phyloP scores from a whole-genome alignment of 2,113 vertebrate species.

The Perca schrenkii region DNA sequence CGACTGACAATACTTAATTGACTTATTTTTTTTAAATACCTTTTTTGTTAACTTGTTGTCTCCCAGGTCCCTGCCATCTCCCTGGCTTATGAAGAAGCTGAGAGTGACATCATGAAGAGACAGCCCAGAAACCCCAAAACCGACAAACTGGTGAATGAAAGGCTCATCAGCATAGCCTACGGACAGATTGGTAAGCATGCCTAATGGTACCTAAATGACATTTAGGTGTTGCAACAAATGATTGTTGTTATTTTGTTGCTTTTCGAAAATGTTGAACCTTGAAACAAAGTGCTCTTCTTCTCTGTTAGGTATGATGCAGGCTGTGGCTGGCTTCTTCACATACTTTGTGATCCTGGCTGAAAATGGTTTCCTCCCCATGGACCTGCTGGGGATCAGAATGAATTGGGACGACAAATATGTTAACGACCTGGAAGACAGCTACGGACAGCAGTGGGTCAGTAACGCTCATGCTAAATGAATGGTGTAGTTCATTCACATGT shows the following conservation, averaged over 20 bases:
- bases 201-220: background rate
- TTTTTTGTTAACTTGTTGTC: background rate
- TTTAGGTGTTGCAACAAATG: background rate
- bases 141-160: conserved; percentile 94
- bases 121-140: conserved; percentile 93
- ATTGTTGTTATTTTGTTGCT: too few species aligned
- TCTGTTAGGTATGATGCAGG: conserved; percentile 92
- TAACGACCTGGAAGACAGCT: conserved; percentile 91
- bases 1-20: background rate
- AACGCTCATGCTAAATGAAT: fast-evolving
- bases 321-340: conserved; percentile 93
- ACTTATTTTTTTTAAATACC: too few species aligned
- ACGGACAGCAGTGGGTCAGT: conserved; percentile 95
- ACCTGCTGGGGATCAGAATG: conserved; percentile 89
- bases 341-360: conserved; percentile 98
- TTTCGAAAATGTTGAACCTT: background rate
- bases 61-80: conserved; percentile 94
- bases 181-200: conserved; percentile 89
- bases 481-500: background rate
- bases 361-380: conserved; percentile 92
- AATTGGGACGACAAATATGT: conserved; percentile 90
- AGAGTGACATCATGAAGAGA: conserved; percentile 98
- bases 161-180: conserved; percentile 96
- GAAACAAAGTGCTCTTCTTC: background rate
- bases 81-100: conserved; percentile 93